Conservation (phyloP, 2,113 vertebrate genomes). For the Ciconia stormi region DNA sequence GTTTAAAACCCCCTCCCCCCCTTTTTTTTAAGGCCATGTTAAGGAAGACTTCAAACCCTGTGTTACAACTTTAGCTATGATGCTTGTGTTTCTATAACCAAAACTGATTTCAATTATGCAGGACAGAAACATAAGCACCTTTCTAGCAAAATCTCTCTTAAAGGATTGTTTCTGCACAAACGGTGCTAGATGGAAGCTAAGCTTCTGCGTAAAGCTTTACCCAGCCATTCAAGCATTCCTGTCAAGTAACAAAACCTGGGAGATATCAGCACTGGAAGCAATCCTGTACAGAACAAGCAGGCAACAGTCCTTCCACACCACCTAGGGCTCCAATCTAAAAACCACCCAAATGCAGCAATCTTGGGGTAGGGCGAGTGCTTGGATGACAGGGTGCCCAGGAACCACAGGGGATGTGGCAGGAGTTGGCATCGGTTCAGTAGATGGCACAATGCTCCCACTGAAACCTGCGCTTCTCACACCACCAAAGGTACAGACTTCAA, state of each 20-base stretch:
- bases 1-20: rapidly evolving
- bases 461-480: background rate
- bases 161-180: background rate
- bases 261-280: background rate
- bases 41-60: background rate
- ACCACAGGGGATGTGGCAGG: background rate
- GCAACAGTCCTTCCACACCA: background rate
- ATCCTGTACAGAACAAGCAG: background rate
- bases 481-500: background rate
- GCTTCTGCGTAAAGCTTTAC: background rate
- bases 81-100: background rate
- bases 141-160: background rate
- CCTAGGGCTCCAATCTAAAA: background rate
- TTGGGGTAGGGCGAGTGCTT: background rate
- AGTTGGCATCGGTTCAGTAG: background rate
- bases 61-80: background rate
- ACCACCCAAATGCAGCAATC: background rate
- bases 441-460: background rate
- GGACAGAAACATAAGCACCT: background rate
- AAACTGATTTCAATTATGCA: background rate
- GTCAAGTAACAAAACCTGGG: background rate
- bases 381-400: background rate
- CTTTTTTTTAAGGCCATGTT: background rate
- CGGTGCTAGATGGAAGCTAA: background rate
- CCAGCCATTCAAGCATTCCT: background rate